Evolutionary conservation across 2,113 vertebrate genomes (phyloP).

Genomic region (Melospiza melodia): DNA sequence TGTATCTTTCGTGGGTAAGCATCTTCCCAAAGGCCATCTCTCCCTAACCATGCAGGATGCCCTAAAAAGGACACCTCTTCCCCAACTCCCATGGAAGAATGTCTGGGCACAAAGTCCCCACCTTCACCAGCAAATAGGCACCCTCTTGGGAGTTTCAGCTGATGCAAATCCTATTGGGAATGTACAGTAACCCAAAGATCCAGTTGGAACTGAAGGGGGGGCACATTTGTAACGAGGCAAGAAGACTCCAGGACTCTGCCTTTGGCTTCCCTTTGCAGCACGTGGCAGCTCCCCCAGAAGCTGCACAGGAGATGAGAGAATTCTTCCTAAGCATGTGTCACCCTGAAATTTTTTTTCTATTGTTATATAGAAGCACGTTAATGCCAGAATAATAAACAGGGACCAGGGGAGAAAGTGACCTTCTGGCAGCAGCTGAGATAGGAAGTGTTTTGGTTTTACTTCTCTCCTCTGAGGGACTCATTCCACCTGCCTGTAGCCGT

Average conservation of each 20-base stretch:
- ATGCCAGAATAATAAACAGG: neutral
- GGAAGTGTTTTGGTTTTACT: neutral
- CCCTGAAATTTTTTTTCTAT: neutral
- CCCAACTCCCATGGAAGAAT: neutral
- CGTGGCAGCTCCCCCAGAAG: neutral
- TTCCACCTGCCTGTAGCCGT: neutral
- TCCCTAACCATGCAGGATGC: neutral
- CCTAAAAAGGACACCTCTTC: neutral
- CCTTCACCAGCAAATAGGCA: rapidly evolving
- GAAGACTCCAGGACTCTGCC: neutral
- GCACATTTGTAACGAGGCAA: neutral
- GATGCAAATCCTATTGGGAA: rapidly evolving
- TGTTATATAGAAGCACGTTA: neutral
- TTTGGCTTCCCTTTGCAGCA: neutral
- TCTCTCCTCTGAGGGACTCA: neutral
- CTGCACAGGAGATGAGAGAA: neutral
- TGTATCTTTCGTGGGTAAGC: neutral
- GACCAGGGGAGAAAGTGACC: neutral
- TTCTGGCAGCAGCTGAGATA: neutral
- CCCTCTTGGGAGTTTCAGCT: neutral
- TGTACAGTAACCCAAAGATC: neutral
- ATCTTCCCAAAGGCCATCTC: neutral
- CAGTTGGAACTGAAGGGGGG: neutral
- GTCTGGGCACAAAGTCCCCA: neutral
- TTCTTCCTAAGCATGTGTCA: neutral